Evolutionary conservation across 2,888 invertebrate species (phyloP), one percentile per base, ranked within the genome.

Genomic region (Drymonia ruficornis): DNA sequence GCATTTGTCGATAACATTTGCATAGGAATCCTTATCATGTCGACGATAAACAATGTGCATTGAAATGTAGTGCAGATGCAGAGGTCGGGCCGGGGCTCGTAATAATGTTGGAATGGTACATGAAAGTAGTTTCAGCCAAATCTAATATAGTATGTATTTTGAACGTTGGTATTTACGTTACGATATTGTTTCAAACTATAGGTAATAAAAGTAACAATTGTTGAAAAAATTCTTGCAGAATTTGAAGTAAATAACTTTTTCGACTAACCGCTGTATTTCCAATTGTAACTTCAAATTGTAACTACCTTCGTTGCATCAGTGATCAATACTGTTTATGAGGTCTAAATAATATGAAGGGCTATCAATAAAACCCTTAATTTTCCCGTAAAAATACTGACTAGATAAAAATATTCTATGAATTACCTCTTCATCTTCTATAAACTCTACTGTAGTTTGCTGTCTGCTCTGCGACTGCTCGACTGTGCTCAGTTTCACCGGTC

Each of bases 341-440:
- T 11, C 9, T 31, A 2, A 31, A 9, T 31, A 9, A 31, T 31
- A 8, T 11, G 11, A 11, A 31, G 31, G 31, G 11, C 8, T 31
- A 11, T 9, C 31, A n/a, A 18, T 8, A 9, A 42, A 16, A 19
- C 19, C 42, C 4, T 42, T 9, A 0, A 4, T 42, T 42, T 18
- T 42, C 1, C 18, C 8, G 7, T 9, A 13, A 42, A 16, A 44
- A 23, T 13, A 23, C 6, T 15, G 5, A 15, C 12, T 12, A 43
- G 19, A 40, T 45, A 42, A n/a, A 34, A 45, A 58, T 12, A 40
- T 50, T 45, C 13, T 58, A 69, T 36, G 4, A 44, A 28, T 53
- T 76, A 91, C 91, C 87, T 90, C 90, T 63, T 92, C 91, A 64
- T 91, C 91, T 71, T 90, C 77, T 67, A 89, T 86, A 63, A 86